Evolutionary conservation across 2,113 vertebrate genomes (phyloP), one percentile per base, ranked within the genome.

Genomic region (Gambusia affinis): DNA sequence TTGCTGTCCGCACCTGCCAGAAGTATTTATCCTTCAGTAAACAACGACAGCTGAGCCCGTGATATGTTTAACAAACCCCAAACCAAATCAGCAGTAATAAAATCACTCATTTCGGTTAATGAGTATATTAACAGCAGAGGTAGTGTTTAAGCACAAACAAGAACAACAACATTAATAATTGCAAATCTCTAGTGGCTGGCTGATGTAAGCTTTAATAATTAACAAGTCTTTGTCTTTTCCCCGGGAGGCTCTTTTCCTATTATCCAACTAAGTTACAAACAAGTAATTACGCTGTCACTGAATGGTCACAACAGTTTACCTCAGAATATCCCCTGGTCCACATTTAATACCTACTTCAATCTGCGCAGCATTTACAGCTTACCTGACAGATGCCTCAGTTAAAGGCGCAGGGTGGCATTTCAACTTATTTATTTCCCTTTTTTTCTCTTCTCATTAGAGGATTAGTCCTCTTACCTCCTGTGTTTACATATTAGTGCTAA

Each of bases 171-270:
- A 94, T 95, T 94, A 94, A 94, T 94, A 94, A 94, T 94, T 94
- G 94, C 92, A 92, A 92, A 90, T 94, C 94, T 94, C 94, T 85
- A 86, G 94, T 92, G 91, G 93, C 92, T 86, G 91, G 92, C 93
- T 94, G 94, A 95, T 94, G 94, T 93, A 94, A 95, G 93, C 93
- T 93, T 95, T 94, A 95, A 95, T 95, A 95, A 95, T 95, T 94
- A 95, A 95, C 94, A 94, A 92, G 93, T 93, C 95, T 92, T 92
- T 94, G 93, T 94, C 92, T 94, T 89, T 90, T 91, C 87, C 94
- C 95, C 93, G 73, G 51, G 93, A 93, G 95, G 92, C 89, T 88
- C 72, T 86, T 78, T 85, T 94, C 91, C 91, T 94, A 93, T 94
- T 94, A 94, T 94, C 91, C 90, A 92, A 92, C 92, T 89, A 91